These are phyloP conservation scores for Todiramphus chloris DNA, from an alignment of 2,113 vertebrate genomes.

Conservation along the genomic window DNA sequence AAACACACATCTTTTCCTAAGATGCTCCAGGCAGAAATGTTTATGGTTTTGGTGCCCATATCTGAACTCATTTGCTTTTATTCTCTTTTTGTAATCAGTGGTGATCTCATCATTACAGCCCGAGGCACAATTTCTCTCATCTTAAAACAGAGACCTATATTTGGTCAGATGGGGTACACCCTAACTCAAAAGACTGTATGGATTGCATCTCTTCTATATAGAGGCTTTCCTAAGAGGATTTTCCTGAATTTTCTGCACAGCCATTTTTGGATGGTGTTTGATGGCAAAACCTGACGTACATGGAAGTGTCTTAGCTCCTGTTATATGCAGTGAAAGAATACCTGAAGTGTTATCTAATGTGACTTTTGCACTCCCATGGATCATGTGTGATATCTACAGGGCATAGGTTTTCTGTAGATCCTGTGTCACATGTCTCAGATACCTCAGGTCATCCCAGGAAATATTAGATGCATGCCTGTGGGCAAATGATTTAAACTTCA, in stretches of 20 bases:
- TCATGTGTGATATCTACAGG: neutral
- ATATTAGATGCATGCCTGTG: neutral
- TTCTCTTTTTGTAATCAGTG: conserved; percentile 34
- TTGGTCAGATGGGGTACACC: neutral
- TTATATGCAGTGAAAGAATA: neutral
- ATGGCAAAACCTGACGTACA: neutral
- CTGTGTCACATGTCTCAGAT: neutral
- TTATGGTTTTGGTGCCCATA: neutral
- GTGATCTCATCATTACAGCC: conserved; percentile 2
- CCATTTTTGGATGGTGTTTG: neutral
- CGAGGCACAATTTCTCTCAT: conserved; percentile 16
- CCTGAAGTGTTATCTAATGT: neutral
- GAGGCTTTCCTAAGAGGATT: neutral
- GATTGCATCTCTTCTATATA: neutral
- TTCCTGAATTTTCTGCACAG: neutral
- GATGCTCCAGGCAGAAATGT: conserved; percentile 36
- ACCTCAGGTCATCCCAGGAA: neutral
- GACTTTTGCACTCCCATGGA: neutral
- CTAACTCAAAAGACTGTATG: neutral
- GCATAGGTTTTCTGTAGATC: neutral
- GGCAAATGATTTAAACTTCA: neutral
- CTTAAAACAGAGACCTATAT: neutral
- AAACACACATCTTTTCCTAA: neutral
- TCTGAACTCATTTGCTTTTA: conserved; percentile 45
- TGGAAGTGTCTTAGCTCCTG: neutral